Evolutionary conservation across 2,888 invertebrate species (phyloP).

Genomic region (Netelia virgata): DNA sequence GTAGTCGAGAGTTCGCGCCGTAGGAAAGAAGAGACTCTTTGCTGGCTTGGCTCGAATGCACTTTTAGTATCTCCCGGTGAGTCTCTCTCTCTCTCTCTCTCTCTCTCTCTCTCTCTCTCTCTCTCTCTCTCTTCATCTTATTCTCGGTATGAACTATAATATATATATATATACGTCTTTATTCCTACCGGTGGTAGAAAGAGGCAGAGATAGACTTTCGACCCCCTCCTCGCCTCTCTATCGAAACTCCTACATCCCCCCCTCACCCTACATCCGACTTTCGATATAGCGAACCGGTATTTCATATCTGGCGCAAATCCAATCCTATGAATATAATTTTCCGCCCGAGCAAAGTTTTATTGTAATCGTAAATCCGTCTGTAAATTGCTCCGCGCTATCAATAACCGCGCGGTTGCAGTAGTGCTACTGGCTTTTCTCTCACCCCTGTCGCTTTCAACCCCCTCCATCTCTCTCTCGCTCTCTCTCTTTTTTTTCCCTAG

Average conservation of each 20-base stretch:
- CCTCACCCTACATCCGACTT: conserved; percentile 59
- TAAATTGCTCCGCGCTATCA: conserved; percentile 82
- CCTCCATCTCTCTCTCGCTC: not conserved
- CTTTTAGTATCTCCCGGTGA: conserved; percentile 58
- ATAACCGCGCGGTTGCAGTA: conserved; percentile 77
- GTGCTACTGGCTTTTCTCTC: conserved; percentile 65
- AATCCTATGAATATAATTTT: conserved; percentile 84
- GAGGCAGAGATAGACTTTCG: conserved; percentile 49
- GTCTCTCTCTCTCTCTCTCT: conserved; percentile 6
- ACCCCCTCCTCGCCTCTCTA: conserved; percentile 44
- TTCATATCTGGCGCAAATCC: conserved; percentile 84
- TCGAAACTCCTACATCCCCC: not conserved
- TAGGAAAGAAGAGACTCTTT: conserved; percentile 32
- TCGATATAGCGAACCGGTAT: conserved; percentile 73
- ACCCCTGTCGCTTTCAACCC: not conserved
- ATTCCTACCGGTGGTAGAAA: conserved; percentile 39
- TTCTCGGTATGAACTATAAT: not conserved
- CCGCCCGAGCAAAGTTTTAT: conserved; percentile 83
- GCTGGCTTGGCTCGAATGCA: conserved; percentile 55
- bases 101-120: not conserved
- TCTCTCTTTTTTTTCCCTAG: conserved; percentile 13
- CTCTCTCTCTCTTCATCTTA: not conserved
- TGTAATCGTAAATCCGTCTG: conserved; percentile 84
- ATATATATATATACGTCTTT: conserved; percentile 21
- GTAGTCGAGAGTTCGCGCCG: conserved; percentile 24